These are phyloP conservation scores for Etheostoma perlongum DNA, from an alignment of 2,797 vertebrate species.

Conservation along the genomic window DNA sequence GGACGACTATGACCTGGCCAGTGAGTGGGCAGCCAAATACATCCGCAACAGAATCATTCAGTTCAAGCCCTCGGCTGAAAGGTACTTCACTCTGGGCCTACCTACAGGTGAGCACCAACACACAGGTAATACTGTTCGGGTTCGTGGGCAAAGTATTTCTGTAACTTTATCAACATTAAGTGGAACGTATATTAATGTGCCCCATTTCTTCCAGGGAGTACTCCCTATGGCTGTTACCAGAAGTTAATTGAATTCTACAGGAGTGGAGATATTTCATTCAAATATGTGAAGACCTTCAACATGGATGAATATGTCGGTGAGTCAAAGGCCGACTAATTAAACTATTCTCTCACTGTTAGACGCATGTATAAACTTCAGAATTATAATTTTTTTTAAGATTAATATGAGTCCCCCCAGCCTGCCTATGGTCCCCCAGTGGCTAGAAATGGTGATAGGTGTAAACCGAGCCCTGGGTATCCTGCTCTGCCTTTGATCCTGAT, in stretches of 20 bases:
- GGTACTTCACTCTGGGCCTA: conserved; percentile 92
- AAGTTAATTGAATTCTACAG: conserved; percentile 93
- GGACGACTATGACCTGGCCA: conserved; percentile 93
- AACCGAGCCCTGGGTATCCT: too few relatives aligned
- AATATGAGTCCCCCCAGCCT: too few relatives aligned
- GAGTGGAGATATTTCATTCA: conserved; percentile 93
- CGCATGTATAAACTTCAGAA: too few relatives aligned
- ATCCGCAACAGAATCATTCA: conserved; percentile 93
- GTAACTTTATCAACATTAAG: background rate
- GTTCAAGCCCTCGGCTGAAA: conserved; percentile 89
- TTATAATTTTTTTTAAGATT: too few relatives aligned
- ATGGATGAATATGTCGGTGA: conserved; percentile 99
- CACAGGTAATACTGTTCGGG: accelerated
- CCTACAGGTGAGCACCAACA: conserved; percentile 87
- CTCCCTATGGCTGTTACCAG: conserved; percentile 92
- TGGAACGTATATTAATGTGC: background rate
- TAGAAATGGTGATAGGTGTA: too few relatives aligned
- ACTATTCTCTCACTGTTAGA: too few relatives aligned
- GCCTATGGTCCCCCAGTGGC: too few relatives aligned
- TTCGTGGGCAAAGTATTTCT: background rate
- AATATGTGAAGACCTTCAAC: conserved; percentile 97
- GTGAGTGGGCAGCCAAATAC: conserved; percentile 98
- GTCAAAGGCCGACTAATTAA: conserved; percentile 58
- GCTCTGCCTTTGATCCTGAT: too few relatives aligned
- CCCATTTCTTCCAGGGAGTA: conserved; percentile 85